Evolutionary conservation across 2,113 vertebrate genomes (phyloP), one percentile per base, ranked within the genome.

Genomic region (Trochalopteron elliotii): DNA sequence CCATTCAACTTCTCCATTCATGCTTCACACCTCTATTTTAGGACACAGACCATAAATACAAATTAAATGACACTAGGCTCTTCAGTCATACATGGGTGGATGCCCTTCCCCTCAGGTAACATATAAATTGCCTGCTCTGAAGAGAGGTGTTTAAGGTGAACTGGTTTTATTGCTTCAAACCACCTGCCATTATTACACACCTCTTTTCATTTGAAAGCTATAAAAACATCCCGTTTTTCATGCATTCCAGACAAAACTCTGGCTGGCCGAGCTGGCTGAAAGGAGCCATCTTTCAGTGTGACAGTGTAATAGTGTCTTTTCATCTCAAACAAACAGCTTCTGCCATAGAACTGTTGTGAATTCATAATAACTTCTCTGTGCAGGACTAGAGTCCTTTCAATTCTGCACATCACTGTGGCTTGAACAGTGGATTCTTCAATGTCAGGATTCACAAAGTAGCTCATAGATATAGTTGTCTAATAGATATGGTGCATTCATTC

Each of bases 221-320:
- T 92, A 90, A 89, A 96, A 94, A 68, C 60, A 94, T 76, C 64
- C 56, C 2, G 0, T 37, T 94, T 93, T 95, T 90, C 81, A 89
- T 64, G 85, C 22, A 45, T 94, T 89, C 76, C 89, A 94, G 80
- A 63, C 81, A 94, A 86, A 90, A 59, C 63, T 68, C 74, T 50
- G 11, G 16, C 80, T 94, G 89, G 91, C 56, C 76, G 27, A 94
- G 77, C 60, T 75, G 47, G 23, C 42, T 89, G 90, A 93, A 83
- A 93, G 91, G 37, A 94, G n/a, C 83, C 83, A 96, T 91, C 84
- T 71, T 75, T 97, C 90, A 96, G 83, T 35, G n/a, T 80, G 89
- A 91, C 95, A 97, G 56, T 88, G 57, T 89, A 96, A 92, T 87
- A 71, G 39, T 75, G 44, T 89, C 77, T 91, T 93, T 96, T 94